Conservation (phyloP, 2,797 vertebrate species). For the Chaunax sp. region DNA sequence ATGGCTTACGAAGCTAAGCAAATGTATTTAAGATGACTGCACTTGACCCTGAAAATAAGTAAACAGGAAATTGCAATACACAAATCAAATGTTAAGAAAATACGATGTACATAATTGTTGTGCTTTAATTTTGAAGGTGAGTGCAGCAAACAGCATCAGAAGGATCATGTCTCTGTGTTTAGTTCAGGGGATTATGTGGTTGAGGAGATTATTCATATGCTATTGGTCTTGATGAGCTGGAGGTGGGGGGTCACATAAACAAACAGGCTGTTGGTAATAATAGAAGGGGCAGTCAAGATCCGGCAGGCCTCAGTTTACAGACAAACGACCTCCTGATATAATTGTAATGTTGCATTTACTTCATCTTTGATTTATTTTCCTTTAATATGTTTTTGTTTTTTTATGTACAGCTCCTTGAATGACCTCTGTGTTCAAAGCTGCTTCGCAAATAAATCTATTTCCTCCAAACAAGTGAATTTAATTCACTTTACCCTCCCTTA, state of each 20-base stretch:
- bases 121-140: background rate
- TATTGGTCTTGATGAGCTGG: constrained; percentile 51
- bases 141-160: background rate
- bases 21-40: too few species aligned
- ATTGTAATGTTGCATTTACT: background rate
- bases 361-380: background rate
- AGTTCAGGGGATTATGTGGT: constrained; percentile 39
- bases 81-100: background rate
- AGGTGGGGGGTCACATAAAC: constrained; percentile 57
- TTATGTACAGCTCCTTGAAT: background rate
- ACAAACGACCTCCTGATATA: background rate
- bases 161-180: constrained; percentile 30
- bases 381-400: background rate
- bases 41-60: too few species aligned
- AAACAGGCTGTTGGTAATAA: constrained; percentile 59
- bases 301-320: background rate
- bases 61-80: too few species aligned
- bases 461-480: background rate
- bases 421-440: background rate
- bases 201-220: constrained; percentile 64
- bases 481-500: background rate
- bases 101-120: background rate
- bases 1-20: too few species aligned
- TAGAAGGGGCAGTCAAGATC: constrained; percentile 40
- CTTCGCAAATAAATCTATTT: too few species aligned